Evolutionary conservation across 2,888 invertebrate genomes (phyloP).

Genomic region (Caenorhabditis sp.): DNA sequence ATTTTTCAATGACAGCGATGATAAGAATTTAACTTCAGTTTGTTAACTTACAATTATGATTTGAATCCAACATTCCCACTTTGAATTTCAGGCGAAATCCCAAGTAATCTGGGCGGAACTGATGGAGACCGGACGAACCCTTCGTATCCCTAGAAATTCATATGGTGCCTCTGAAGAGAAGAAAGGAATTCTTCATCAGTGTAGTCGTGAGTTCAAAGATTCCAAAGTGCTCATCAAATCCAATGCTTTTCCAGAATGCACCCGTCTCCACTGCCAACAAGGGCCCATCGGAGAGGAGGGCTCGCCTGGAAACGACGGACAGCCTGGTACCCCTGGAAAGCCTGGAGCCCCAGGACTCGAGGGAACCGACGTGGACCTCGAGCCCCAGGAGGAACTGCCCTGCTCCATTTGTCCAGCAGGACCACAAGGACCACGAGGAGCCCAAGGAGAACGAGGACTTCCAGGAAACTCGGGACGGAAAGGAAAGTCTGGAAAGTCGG

Average conservation of each 20-base stretch:
- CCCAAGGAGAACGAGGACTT: constrained; percentile 75
- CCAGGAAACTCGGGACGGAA: constrained; percentile 56
- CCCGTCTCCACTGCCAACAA: constrained; percentile 74
- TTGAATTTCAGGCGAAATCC: constrained; percentile 57
- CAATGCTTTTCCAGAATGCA: constrained; percentile 71
- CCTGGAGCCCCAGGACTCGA: constrained; percentile 71
- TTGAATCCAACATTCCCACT: not conserved
- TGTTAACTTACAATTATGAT: too few relatives aligned
- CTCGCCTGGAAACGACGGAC: constrained; percentile 75
- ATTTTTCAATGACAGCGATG: too few relatives aligned
- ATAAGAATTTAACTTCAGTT: too few relatives aligned
- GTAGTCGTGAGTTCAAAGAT: constrained; percentile 72
- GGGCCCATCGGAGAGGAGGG: constrained; percentile 77
- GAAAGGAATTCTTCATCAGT: constrained; percentile 71
- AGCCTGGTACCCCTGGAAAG: constrained; percentile 77
- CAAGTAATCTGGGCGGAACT: constrained; percentile 72
- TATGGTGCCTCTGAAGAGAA: constrained; percentile 50
- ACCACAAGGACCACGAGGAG: constrained; percentile 73
- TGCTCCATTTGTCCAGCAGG: constrained; percentile 78
- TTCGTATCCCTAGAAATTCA: constrained; percentile 67
- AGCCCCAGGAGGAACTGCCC: constrained; percentile 73
- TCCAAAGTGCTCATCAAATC: not conserved
- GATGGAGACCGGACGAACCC: constrained; percentile 59
- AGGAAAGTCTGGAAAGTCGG: constrained; percentile 70
- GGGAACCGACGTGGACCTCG: constrained; percentile 71